phyloP scores from a whole-genome alignment of 2,888 invertebrate genomes.

The Vesta saturnalis region DNA sequence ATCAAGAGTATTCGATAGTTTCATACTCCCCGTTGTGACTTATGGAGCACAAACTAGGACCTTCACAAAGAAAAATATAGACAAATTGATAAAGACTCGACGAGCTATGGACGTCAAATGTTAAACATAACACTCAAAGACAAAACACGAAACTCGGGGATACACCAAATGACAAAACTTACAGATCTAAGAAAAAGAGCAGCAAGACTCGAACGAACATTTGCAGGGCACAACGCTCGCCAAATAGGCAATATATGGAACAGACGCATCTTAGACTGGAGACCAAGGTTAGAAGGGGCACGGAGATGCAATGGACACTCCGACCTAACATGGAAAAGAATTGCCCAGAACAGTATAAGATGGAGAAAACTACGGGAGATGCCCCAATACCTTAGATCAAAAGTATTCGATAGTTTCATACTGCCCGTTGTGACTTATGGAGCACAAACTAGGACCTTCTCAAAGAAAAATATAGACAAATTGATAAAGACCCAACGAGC shows the following conservation, averaged over 20 bases:
- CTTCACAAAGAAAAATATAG: too few relatives aligned
- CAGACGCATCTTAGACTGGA: background rate
- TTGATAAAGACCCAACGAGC: background rate
- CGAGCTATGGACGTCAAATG: background rate
- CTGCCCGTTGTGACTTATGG: constrained; percentile 5
- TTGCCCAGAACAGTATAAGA: background rate
- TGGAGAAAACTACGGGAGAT: background rate
- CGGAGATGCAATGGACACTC: background rate
- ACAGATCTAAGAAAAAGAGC: background rate
- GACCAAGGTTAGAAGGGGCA: background rate
- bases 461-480: constrained; percentile 1
- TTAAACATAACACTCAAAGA: too few relatives aligned
- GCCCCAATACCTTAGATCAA: constrained; percentile 7
- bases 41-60: background rate
- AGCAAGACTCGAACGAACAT: background rate
- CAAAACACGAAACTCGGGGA: too few relatives aligned
- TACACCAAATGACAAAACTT: too few relatives aligned
- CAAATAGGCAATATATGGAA: background rate
- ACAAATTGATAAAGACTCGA: background rate
- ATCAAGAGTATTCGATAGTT: constrained; percentile 2
- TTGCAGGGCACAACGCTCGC: background rate
- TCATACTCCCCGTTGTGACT: background rate
- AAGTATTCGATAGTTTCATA: background rate
- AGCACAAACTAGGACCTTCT: background rate
- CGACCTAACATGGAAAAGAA: too few relatives aligned